Evolutionary conservation across 2,888 invertebrate genomes (phyloP).

Genomic region (Germaria angustata): DNA sequence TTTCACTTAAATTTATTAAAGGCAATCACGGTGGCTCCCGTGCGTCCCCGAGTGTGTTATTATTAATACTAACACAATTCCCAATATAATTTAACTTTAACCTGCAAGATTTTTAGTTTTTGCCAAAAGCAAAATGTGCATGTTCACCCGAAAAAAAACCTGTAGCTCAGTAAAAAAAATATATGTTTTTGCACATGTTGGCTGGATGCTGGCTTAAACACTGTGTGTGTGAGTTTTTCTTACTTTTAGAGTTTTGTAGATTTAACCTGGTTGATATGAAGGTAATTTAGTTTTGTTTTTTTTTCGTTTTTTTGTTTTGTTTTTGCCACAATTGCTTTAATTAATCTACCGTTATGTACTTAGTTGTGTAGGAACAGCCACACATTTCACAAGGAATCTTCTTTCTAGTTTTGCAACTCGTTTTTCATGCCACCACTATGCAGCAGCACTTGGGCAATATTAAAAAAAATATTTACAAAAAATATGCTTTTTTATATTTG

Average conservation of each 20-base stretch:
- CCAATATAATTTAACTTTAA: too few species aligned
- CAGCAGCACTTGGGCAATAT: slow-evolving; percentile 25
- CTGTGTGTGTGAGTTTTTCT: slow-evolving; percentile 2
- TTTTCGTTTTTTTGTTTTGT: background rate
- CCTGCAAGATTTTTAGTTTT: too few species aligned
- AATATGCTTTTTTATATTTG: slow-evolving; percentile 26
- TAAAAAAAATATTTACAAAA: slow-evolving; percentile 20
- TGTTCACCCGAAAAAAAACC: background rate
- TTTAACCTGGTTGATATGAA: slow-evolving; percentile 64
- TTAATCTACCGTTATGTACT: slow-evolving; percentile 62
- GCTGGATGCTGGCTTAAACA: slow-evolving; percentile 8
- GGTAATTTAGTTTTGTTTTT: slow-evolving; percentile 58
- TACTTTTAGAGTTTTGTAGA: slow-evolving; percentile 30
- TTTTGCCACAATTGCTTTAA: slow-evolving; percentile 6
- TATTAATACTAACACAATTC: too few species aligned
- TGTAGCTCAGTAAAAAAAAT: background rate
- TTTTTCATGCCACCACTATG: slow-evolving; percentile 27
- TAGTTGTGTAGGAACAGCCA: slow-evolving; percentile 4
- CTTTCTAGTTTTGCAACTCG: slow-evolving; percentile 44
- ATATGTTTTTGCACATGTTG: background rate
- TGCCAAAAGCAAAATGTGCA: too few species aligned
- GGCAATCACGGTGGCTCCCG: too few species aligned
- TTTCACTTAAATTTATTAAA: too few species aligned
- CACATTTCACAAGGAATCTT: slow-evolving; percentile 49
- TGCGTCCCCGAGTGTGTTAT: too few species aligned